Base-by-base conservation (phyloP, 2,797 vertebrate species). In the Acanthis flammea region DNA sequence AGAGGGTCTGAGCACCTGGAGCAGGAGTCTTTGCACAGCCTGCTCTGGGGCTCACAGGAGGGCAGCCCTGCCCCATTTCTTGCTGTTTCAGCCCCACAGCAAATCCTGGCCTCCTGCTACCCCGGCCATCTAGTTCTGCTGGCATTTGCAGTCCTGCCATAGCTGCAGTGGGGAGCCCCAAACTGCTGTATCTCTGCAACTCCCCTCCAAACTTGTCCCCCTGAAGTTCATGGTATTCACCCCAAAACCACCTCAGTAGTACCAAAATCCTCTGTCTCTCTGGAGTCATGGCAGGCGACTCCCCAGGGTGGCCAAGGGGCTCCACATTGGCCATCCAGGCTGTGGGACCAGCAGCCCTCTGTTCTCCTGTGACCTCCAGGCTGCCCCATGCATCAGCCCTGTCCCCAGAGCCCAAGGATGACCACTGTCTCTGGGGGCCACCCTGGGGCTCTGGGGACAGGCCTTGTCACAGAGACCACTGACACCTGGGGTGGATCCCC, bases 181-280 rank as follows among this genome's bases (percentile, higher is more conserved):
- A 31, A 51, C 13, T 18, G 67, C 31, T 75, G 33, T 25, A 7
- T 74, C 31, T 63, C 62, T 54, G 33, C 31, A 50, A 7, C 19
- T 21, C 6, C 21, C 1, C 62, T 10, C 8, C 44, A 50, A 15
- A 28, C 11, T 2, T 37, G 39, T 1, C 8, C 3, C 7, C 10
- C 37, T 14, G 23, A 35, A 53, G 10, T 18, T 55, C 31, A n/a
- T 13, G 0, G 0, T 10, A n/a, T 62, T 78, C 53, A 55, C 27
- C 25, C 30, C 42, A 21, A 73, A 72, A 79, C 35, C 30, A 44
- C 39, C 30, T 4, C 39, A 17, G 14, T 2, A 7, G 37, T n/a
- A 24, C n/a, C 28, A 10, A 48, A 65, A 25, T 53, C 41, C 21
- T 81, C 68, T 41, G 41, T 41, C 41, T 42, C 17, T 42, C 16